Base-by-base conservation (phyloP, 1,140 invertebrate species). In the Drosophila subpulchrella region DNA sequence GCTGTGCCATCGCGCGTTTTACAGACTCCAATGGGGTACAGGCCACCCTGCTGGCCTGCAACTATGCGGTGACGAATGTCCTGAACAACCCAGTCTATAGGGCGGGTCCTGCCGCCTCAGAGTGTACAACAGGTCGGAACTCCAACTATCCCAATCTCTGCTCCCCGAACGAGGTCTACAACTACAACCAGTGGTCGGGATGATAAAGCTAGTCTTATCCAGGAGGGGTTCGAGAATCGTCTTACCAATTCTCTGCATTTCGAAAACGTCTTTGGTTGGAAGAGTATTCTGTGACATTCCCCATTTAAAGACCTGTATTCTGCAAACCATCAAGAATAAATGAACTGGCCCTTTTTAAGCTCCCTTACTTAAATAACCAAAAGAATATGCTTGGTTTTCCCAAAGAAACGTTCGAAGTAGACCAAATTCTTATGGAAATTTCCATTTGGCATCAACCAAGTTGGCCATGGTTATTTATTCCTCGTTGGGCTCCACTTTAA, bases 41-140 rank as follows among this genome's bases (percentile, higher is more conserved):
- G 17, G 72, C 38, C 11, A 90, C 86, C 4, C 48, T 91, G 7
- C 51, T 91, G 36, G 84, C 59, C 24, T 91, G 89, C 56, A 83
- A 91, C 51, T 91, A 91, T 48, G 83, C 89, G 17, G 79, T 80
- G 2, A 91, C 89, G 0, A 91, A 91, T 65, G 74, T 91, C 0
- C 13, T 70, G 1, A 78, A 81, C 27, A 81, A 80, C 39, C 78
- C 84, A 7, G 63, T 91, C 0, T 91, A 91, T 42, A 62, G 84
- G 3, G 41, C 77, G n/a, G 84, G 84, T 3, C 0, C 61, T 6
- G 51, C 89, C 6, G 84, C 75, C n/a, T 62, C 71, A 0, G 67
- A 85, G 13, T 91, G 89, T 27, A 39, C 50, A 10, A 53, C 53
- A 1, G 89, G 89, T 2, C 72, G 78, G 4, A 91, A 89, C 59